These are phyloP conservation scores for Liasis olivaceus DNA, from an alignment of 2,797 vertebrate species.

Conservation along the genomic window DNA sequence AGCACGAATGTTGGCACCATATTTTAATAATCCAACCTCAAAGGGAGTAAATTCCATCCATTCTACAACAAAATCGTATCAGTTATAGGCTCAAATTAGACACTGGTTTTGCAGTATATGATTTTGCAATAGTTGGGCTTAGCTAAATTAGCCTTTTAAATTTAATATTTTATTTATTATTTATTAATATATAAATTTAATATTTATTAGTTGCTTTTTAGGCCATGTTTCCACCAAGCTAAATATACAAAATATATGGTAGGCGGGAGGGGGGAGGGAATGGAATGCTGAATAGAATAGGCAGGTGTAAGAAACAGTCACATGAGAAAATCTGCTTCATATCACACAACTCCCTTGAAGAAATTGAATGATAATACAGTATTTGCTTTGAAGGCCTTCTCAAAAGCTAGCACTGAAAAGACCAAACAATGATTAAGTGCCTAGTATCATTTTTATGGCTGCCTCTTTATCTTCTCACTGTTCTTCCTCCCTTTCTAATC, in stretches of 20 bases:
- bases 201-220: neutral
- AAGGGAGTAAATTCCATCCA: slow-evolving; percentile 81
- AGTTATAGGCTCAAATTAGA: neutral
- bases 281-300: neutral
- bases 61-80: slow-evolving; percentile 58
- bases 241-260: neutral
- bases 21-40: slow-evolving; percentile 77
- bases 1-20: slow-evolving; percentile 70
- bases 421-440: neutral
- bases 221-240: neutral
- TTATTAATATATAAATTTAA: neutral
- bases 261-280: neutral
- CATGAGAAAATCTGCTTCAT: neutral
- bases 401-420: neutral
- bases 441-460: neutral
- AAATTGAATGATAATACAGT: neutral
- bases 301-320: neutral
- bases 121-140: neutral
- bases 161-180: neutral
- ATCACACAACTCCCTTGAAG: neutral
- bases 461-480: neutral
- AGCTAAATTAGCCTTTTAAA: neutral
- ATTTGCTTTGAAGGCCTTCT: neutral
- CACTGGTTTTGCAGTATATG: neutral
- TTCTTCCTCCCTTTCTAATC: neutral